These are phyloP conservation scores for Pseudocheirus occidentalis DNA, from an alignment of 2,797 vertebrate genomes.

Conservation along the genomic window DNA sequence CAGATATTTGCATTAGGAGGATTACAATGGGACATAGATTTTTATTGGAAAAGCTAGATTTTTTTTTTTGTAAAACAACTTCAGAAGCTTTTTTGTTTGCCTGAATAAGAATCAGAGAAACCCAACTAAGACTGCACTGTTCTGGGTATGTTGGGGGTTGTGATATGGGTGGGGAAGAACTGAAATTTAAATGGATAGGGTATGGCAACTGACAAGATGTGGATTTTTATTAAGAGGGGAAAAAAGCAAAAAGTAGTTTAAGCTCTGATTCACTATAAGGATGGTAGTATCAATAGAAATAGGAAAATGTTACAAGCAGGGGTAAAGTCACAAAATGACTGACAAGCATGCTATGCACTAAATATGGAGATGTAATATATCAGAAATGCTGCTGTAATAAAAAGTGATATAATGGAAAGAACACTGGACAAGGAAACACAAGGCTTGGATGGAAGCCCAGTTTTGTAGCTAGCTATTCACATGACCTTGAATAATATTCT, in stretches of 20 bases:
- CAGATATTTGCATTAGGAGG: no score
- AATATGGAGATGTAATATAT: background rate
- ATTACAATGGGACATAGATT: no score
- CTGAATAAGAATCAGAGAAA: no score
- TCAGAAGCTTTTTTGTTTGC: no score
- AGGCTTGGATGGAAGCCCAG: background rate
- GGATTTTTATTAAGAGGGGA: background rate
- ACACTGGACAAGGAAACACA: background rate
- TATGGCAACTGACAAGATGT: background rate
- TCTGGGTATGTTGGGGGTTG: no score
- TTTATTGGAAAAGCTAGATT: no score
- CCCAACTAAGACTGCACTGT: no score
- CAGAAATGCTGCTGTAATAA: background rate
- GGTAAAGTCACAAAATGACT: background rate
- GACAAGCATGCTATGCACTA: background rate
- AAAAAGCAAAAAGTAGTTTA: background rate
- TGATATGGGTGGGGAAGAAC: no score
- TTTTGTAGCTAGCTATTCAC: background rate
- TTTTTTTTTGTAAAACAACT: no score
- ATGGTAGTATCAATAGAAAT: background rate
- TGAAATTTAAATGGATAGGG: background rate
- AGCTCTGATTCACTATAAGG: background rate
- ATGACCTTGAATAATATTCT: background rate
- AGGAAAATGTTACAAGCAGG: background rate
- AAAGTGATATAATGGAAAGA: no score